Evolutionary conservation across 2,113 vertebrate genomes (phyloP), one percentile per base, ranked within the genome.

Genomic region (Picathartes gymnocephalus): DNA sequence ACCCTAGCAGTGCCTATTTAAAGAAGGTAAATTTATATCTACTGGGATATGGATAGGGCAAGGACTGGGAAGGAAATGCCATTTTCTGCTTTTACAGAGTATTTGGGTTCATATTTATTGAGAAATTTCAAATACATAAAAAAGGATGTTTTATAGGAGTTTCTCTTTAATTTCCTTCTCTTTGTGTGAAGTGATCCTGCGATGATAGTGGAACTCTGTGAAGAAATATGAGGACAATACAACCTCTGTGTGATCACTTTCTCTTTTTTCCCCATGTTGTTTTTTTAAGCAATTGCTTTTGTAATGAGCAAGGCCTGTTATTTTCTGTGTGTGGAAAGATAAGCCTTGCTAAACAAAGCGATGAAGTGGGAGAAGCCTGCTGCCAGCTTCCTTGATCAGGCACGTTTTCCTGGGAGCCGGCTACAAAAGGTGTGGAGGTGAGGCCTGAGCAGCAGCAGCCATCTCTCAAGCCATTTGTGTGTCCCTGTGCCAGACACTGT

Each of bases 1-100:
- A 60, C 95, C 61, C 82, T 96, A 91, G 96, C 85, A 77, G 61
- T 74, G 37, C 83, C 88, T 96, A 39, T 92, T 95, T 96, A 81
- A 95, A 81, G 93, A 86, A 92, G 58, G 90, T 72, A 91, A 89
- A 90, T 77, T 53, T 48, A 13, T 92, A 88, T 79, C 47, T 74
- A 0, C 37, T 74, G 51, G 35, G 40, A 35, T 86, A 42, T 54
- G 88, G 47, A 24, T 58, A 81, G 30, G 40, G 47, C 27, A 81
- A 56, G 45, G 47, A 33, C 9, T 33, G 42, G 73, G 78, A 88
- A 93, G 53, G 85, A 86, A 48, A 47, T 74, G 76, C n/a, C 11
- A 7, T 35, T 92, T 69, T 96, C 69, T 95, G 47, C 81, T 73
- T 56, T 72, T 88, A 25, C 87, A 51, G 51, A 51, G 13, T 58